Base-by-base conservation (phyloP, 2,113 vertebrate genomes). In the Indicator maculatus region DNA sequence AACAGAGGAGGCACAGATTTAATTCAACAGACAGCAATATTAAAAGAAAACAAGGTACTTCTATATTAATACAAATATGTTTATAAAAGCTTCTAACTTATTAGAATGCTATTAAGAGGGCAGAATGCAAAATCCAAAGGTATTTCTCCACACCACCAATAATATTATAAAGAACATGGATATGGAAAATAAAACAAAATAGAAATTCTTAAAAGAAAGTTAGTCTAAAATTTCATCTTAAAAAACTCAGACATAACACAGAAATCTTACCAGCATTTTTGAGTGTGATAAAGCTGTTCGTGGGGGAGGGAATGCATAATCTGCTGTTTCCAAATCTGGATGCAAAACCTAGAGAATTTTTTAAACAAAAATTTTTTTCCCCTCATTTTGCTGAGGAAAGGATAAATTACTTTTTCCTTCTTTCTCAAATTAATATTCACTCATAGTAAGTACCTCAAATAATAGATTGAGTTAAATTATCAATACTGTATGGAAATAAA, bases 261-360 rank as follows among this genome's bases (percentile, higher is more conserved):
- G 90, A 95, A 89, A 91, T 93, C 98, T 99, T 98, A 99, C 99
- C 98, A 99, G 98, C 97, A 99, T 98, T 97, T 99, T 99, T 83
- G 98, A 98, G 92, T 99, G 99, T 60, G 99, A 99, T 85, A 99
- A 97, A 88, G 99, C 98, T 58, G 98, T 98, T 96, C 99, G 98
- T 92, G 98, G 98, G 13, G 99, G 99, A 95, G 99, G 99, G 89
- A 99, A 99, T 19, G 99, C 99, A 97, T 99, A 98, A 98, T 99
- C 99, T 94, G 99, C 99, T 92, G 98, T 98, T 98, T 99, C 99
- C 97, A 99, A 97, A 98, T 99, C 99, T 71, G 99, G 99, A 96
- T 99, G 98, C 93, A 99, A 97, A 98, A 99, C 99, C 99, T 99
- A 95, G 83, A 96, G 41, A 84, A 95, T 82, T 93, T 93, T 91